A percentile compares a stretch with the other conserved stretches of the same genome.
Evolutionary conservation across 2,797 vertebrate genomes (phyloP).

Genomic region (Heteromormyrus szaboi): DNA sequence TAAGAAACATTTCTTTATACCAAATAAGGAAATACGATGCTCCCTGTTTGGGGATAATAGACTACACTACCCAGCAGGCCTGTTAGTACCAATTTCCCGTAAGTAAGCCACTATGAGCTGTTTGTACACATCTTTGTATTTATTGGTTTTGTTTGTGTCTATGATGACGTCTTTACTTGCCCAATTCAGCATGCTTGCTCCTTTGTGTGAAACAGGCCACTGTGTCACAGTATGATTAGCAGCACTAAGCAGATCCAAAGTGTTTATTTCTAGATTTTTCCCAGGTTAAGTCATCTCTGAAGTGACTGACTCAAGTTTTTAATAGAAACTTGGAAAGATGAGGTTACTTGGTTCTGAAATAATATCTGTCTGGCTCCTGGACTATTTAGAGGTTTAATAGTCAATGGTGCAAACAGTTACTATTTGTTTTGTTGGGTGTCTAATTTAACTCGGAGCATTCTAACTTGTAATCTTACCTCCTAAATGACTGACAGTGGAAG

Average conservation of each 20-base stretch:
- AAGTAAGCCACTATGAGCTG: neutral
- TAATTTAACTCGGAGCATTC: neutral
- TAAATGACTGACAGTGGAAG: slow-evolving; percentile 8
- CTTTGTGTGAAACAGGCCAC: neutral
- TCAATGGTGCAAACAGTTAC: neutral
- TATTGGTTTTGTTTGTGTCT: neutral
- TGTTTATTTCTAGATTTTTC: neutral
- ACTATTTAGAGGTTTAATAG: neutral
- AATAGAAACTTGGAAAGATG: neutral
- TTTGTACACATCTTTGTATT: neutral
- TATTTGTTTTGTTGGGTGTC: neutral
- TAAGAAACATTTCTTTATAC: neutral
- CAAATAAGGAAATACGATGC: neutral
- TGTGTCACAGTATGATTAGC: neutral
- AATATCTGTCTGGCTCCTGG: neutral
- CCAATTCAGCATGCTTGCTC: neutral
- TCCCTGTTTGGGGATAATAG: neutral
- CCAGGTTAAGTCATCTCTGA: neutral
- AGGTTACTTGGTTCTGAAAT: neutral
- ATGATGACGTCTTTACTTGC: neutral
- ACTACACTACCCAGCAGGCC: neutral
- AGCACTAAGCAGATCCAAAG: neutral
- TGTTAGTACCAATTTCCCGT: neutral
- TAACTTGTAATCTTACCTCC: slow-evolving; percentile 3
- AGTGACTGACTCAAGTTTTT: neutral